Base-by-base conservation (phyloP, 2,797 vertebrate species). In the Hippopotamyrus pictus region DNA sequence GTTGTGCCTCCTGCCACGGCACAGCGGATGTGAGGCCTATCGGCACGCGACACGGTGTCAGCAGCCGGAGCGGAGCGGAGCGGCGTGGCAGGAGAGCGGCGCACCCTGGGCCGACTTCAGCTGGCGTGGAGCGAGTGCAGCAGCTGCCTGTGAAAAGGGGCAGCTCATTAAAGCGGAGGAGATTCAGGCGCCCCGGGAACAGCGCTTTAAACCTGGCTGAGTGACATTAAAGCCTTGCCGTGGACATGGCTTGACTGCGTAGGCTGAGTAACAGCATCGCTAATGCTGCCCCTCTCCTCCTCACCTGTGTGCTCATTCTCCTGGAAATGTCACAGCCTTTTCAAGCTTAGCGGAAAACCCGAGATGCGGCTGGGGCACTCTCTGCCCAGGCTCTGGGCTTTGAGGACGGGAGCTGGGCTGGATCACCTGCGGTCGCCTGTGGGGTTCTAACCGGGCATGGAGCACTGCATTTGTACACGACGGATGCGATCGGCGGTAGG, bases 211-310 rank as follows among this genome's bases (percentile, higher is more conserved):
- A 73, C 22, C 59, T 4, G 88, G 91, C 88, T 91, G 89, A 92
- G 90, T 91, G 91, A 89, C 89, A 90, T 79, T 91, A 83, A 90
- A 88, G 53, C 44, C 53, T 12, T 3, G 14, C 11, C n/a, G 89
- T 89, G 92, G 88, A 90, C 91, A 87, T 90, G 88, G 88, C 69
- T 79, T 84, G 89, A 87, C 87, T 22, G 22, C n/a, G 14, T 22
- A 50, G 48, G 48, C 25, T 69, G 22, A 53, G 44, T 79, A 76
- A 76, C 46, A 33, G 1, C 46, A 9, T 57, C 85, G 65, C 46
- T 51, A 85, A 12, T 25, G 25, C 83, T 37, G 33, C 8, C 9
- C 53, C 59, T 19, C 51, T 88, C 53, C 57, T 69, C 84, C 62
- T n/a, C 37, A 53, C 37, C 33, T 51, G 51, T 88, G 8, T 53